These are phyloP conservation scores for Parnassius apollo DNA, from an alignment of 2,888 invertebrate species.

Conservation along the genomic window DNA sequence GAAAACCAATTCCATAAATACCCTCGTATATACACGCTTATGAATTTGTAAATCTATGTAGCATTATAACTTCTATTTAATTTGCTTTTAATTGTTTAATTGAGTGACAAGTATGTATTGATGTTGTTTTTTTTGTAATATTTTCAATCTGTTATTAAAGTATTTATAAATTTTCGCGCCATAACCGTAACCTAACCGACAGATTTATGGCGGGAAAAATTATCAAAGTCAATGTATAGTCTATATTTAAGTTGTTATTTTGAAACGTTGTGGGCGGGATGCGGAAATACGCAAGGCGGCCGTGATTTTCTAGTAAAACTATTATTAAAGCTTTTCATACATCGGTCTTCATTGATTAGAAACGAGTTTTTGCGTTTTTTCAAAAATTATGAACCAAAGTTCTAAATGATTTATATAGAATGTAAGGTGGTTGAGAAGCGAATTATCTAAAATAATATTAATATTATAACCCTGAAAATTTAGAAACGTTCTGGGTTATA, in stretches of 20 bases:
- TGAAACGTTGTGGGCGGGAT: slow-evolving; percentile 2
- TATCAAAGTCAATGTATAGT: background rate
- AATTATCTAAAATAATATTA: too few relatives aligned
- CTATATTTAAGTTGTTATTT: slow-evolving; percentile 3
- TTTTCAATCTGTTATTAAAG: slow-evolving; percentile 12
- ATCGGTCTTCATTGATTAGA: slow-evolving; percentile 8
- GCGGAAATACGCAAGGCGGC: slow-evolving; percentile 9
- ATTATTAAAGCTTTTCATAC: slow-evolving; percentile 32
- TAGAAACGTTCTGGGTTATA: too few relatives aligned
- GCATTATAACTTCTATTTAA: slow-evolving; percentile 44
- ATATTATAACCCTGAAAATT: too few relatives aligned
- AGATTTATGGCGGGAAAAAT: too few relatives aligned
- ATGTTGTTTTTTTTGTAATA: slow-evolving; percentile 24
- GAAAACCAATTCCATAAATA: slow-evolving; percentile 35
- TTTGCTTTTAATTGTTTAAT: slow-evolving; percentile 36
- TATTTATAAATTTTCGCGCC: slow-evolving; percentile 10
- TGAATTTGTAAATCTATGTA: slow-evolving; percentile 37
- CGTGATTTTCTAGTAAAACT: slow-evolving; percentile 31
- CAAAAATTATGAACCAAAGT: too few relatives aligned
- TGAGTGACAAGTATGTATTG: slow-evolving; percentile 13
- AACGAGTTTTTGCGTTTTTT: too few relatives aligned
- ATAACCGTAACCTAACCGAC: background rate
- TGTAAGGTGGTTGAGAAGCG: too few relatives aligned
- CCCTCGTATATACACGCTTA: slow-evolving; percentile 39
- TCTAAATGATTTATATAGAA: too few relatives aligned